phyloP scores from a whole-genome alignment of 2,888 invertebrate genomes.

The Gandaritis pyraliata region DNA sequence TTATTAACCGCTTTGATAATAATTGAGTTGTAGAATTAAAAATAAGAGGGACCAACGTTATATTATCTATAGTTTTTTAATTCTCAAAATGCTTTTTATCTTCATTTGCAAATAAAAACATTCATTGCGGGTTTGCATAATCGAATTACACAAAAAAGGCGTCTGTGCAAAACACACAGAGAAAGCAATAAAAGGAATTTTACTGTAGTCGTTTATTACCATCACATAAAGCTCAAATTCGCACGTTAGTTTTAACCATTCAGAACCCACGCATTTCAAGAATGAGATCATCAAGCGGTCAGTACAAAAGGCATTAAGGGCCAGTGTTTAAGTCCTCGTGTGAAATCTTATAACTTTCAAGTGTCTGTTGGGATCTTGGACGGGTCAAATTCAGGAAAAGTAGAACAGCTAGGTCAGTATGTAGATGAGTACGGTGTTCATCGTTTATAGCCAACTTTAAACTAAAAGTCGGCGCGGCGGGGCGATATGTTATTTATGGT shows the following conservation, averaged over 20 bases:
- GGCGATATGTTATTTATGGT: too few species aligned
- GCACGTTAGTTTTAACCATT: conserved; percentile 21
- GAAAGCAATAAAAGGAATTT: conserved; percentile 19
- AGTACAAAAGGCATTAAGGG: conserved; percentile 44
- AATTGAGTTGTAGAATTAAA: too few species aligned
- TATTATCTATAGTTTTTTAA: too few species aligned
- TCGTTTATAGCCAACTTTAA: too few species aligned
- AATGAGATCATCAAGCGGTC: conserved; percentile 47
- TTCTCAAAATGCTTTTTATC: too few species aligned
- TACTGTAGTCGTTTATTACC: conserved; percentile 9
- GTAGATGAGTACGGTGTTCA: too few species aligned
- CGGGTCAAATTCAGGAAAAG: conserved; percentile 26
- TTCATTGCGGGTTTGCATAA: conserved; percentile 1
- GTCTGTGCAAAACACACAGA: not conserved
- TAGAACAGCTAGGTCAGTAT: conserved; percentile 8
- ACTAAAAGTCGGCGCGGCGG: too few species aligned
- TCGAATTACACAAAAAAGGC: conserved; percentile 20
- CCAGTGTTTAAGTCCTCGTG: conserved; percentile 45
- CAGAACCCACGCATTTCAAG: conserved; percentile 41
- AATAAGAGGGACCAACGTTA: too few species aligned
- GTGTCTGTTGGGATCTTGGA: conserved; percentile 26
- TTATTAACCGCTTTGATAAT: too few species aligned
- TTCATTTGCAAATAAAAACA: too few species aligned
- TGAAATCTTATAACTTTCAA: conserved; percentile 47
- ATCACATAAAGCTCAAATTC: conserved; percentile 15